Evolutionary conservation across 2,113 vertebrate genomes (phyloP).

Genomic region (Penelope pileata): DNA sequence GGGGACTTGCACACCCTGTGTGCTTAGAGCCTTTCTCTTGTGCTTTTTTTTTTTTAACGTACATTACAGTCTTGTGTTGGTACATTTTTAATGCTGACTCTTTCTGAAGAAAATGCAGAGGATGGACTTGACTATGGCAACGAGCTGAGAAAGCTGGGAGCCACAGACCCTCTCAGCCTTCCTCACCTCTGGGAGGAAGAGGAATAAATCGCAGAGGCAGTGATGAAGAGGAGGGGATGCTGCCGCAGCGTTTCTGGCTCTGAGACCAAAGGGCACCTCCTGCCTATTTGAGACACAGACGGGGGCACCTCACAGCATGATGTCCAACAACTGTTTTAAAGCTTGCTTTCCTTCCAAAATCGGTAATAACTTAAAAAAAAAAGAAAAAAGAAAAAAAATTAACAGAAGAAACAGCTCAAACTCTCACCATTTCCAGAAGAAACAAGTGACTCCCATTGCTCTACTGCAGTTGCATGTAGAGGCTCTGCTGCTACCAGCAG

Average conservation of each 20-base stretch:
- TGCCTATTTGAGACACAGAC: background rate
- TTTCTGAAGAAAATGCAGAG: background rate
- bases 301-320: background rate
- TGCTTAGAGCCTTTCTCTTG: background rate
- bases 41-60: background rate
- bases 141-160: background rate
- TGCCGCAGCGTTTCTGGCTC: accelerated
- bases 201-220: background rate
- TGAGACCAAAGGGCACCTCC: background rate
- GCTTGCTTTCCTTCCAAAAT: background rate
- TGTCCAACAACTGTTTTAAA: background rate
- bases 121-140: background rate
- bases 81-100: background rate
- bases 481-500: background rate
- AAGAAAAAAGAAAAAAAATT: background rate
- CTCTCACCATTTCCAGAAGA: background rate
- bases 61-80: background rate
- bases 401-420: background rate
- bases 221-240: background rate
- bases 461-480: background rate
- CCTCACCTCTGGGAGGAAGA: background rate
- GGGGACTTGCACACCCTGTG: background rate
- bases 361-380: background rate
- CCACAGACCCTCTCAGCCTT: background rate
- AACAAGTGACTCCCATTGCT: background rate